Base-by-base conservation (phyloP, 2,113 vertebrate genomes). In the Tychaedon coryphoeus region DNA sequence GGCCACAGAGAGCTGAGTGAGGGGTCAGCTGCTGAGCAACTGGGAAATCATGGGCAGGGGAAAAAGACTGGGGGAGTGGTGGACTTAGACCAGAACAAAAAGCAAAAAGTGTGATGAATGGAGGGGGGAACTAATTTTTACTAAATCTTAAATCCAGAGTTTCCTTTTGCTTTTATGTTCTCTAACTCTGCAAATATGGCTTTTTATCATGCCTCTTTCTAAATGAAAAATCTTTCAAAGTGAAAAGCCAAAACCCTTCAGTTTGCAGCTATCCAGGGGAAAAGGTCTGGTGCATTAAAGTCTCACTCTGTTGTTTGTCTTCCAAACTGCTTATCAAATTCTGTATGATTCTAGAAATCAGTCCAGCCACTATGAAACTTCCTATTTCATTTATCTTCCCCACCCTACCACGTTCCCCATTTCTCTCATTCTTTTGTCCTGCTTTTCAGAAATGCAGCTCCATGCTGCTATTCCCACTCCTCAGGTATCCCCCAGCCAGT, bases 161-260 rank as follows among this genome's bases (percentile, higher is more conserved):
- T 86, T 91, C 42, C 26, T 92, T 91, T 58, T n/a, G 33, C 56
- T 96, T 92, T 94, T 18, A 23, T 73, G 18, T 34, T 79, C 40
- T 45, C 91, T 77, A 83, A 62, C 25, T 57, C 75, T 54, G 33
- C 19, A 92, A 91, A 72, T 76, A 51, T 2, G 28, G 6, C 14
- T 62, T 88, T 92, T 94, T 80, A 86, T 70, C 64, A 29, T 70
- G 22, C 25, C 19, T 77, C 23, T 50, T 86, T 73, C 29, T 54
- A 89, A 88, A 86, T 77, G 72, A 89, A 96, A 85, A 79, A 91
- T 73, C 5, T 80, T 96, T 91, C 72, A 80, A 84, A 73, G 51
- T 22, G 20, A 92, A 95, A 89, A 94, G 50, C 36, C 75, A 76
- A 57, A 89, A 60, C 0, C 17, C 24, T 86, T 75, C 19, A 8